phyloP scores from a whole-genome alignment of 2,797 vertebrate species.

The Loris lydekkerianus region DNA sequence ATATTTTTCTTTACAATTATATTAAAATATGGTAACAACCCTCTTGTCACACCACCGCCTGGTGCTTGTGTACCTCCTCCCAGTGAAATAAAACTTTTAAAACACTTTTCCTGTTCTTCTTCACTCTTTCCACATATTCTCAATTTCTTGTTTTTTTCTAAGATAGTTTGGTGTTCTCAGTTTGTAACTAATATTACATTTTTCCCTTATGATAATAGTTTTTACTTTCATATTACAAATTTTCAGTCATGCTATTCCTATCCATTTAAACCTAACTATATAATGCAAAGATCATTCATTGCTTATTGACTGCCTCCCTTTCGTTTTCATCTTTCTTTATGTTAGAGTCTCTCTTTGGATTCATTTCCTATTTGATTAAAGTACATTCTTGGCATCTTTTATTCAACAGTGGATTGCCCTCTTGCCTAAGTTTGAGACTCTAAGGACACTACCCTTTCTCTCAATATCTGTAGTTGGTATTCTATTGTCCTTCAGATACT shows the following conservation, averaged over 20 bases:
- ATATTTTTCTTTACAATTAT: background rate
- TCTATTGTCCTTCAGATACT: background rate
- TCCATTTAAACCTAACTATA: background rate
- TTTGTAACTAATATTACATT: background rate
- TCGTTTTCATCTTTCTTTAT: background rate
- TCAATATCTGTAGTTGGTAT: background rate
- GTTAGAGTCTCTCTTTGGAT: background rate
- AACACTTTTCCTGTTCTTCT: background rate
- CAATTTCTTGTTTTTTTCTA: background rate
- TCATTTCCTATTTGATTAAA: background rate
- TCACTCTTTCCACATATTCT: background rate
- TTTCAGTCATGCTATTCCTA: background rate
- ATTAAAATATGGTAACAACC: background rate
- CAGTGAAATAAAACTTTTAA: background rate
- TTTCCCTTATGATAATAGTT: background rate
- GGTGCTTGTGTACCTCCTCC: background rate
- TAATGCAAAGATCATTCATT: background rate
- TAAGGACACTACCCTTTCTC: background rate
- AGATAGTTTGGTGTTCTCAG: background rate
- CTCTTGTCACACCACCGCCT: accelerated
- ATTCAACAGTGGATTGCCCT: background rate
- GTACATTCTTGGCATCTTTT: background rate
- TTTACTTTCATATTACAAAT: background rate
- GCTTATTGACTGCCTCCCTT: background rate
- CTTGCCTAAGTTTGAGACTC: background rate